Conservation (phyloP, 2,113 vertebrate species). For the Panthera leo region DNA sequence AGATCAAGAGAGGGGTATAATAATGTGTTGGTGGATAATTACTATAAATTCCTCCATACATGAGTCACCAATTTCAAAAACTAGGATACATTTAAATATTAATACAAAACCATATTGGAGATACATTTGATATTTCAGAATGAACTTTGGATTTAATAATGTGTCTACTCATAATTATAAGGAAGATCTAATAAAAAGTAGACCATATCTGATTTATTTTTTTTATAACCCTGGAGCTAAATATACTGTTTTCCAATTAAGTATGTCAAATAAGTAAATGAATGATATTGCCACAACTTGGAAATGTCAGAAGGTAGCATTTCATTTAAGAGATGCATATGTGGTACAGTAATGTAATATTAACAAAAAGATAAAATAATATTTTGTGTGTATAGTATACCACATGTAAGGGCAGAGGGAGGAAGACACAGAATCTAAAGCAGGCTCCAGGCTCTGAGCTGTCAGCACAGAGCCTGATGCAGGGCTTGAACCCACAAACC, state of each 20-base stretch:
- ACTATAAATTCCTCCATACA: neutral
- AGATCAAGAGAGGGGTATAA: neutral
- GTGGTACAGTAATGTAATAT: neutral
- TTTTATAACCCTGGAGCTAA: neutral
- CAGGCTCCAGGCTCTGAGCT: no score
- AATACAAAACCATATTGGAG: neutral
- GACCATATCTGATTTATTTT: neutral
- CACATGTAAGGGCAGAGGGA: neutral
- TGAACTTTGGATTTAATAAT: neutral
- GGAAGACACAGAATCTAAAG: no score
- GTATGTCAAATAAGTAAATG: neutral
- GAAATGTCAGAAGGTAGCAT: neutral
- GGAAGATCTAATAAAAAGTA: neutral
- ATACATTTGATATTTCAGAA: neutral
- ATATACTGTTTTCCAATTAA: slow-evolving; percentile 18
- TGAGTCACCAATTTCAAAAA: neutral
- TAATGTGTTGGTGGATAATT: neutral
- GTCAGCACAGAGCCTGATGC: no score
- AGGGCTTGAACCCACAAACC: no score
- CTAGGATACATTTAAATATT: neutral
- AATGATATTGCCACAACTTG: neutral
- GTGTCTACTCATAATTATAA: neutral
- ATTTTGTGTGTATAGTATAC: neutral
- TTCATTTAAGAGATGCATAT: neutral
- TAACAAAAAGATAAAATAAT: neutral